Conservation (phyloP, 2,888 invertebrate species). For the Melinaea menophilus region DNA sequence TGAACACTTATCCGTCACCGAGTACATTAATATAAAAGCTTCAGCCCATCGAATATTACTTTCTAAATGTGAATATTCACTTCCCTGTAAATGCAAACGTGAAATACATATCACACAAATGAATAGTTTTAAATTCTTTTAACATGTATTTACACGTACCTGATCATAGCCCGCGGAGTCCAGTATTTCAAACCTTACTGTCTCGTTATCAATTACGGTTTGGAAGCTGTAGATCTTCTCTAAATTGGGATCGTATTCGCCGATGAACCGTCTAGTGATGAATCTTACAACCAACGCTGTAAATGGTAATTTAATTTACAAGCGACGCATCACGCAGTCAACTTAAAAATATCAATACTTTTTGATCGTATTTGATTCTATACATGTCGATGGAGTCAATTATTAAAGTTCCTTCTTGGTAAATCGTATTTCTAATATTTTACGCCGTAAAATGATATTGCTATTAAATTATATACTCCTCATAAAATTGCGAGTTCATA, state of each 20-base stretch:
- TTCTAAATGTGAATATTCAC: constrained; percentile 83
- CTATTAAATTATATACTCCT: constrained; percentile 6
- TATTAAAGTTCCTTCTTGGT: not conserved
- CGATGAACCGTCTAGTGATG: constrained; percentile 89
- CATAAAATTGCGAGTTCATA: not conserved
- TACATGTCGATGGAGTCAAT: not conserved
- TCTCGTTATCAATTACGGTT: constrained; percentile 86
- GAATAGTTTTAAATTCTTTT: not conserved
- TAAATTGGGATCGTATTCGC: constrained; percentile 90
- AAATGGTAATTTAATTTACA: constrained; percentile 41
- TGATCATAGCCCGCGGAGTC: constrained; percentile 88
- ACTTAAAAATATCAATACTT: not conserved
- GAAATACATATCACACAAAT: not conserved
- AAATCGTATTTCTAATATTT: constrained; percentile 6
- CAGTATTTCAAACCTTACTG: constrained; percentile 86
- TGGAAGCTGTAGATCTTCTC: constrained; percentile 88
- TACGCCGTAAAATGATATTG: constrained; percentile 10
- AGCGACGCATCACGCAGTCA: too few relatives aligned
- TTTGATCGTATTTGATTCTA: not conserved
- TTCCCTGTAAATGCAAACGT: constrained; percentile 71
- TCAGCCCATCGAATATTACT: constrained; percentile 92
- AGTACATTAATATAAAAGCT: constrained; percentile 91
- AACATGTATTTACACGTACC: constrained; percentile 69
- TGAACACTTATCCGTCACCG: constrained; percentile 92
- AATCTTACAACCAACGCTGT: constrained; percentile 91